These are phyloP conservation scores for Caenorhabditis sp. DNA, from an alignment of 2,888 invertebrate genomes.

Conservation along the genomic window DNA sequence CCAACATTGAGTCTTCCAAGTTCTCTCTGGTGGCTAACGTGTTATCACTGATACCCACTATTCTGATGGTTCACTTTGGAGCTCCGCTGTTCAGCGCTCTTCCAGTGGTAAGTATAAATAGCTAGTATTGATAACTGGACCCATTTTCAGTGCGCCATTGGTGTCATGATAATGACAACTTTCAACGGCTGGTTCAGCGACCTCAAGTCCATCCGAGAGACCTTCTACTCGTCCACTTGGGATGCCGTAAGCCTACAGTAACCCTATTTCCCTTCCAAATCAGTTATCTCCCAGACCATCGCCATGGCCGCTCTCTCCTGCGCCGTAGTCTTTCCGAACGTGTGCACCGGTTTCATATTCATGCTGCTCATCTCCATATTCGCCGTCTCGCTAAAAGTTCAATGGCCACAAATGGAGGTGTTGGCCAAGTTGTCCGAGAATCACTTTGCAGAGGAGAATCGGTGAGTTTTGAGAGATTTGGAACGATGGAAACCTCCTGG, in stretches of 20 bases:
- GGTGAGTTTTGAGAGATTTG: constrained; percentile 9
- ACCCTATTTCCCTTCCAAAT: not conserved
- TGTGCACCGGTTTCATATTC: constrained; percentile 63
- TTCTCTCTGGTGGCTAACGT: constrained; percentile 68
- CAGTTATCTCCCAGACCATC: constrained; percentile 39
- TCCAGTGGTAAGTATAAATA: constrained; percentile 58
- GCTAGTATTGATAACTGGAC: too few relatives aligned
- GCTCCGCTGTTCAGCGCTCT: constrained; percentile 53
- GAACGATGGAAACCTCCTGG: too few relatives aligned
- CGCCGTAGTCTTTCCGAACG: constrained; percentile 64
- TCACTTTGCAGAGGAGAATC: constrained; percentile 56
- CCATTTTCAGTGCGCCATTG: constrained; percentile 65
- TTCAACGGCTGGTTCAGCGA: constrained; percentile 66
- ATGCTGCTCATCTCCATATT: constrained; percentile 62
- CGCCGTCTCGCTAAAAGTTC: constrained; percentile 59
- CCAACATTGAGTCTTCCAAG: constrained; percentile 67
- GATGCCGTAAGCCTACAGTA: constrained; percentile 59
- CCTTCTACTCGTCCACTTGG: constrained; percentile 58
- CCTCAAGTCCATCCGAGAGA: constrained; percentile 55
- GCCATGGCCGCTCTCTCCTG: constrained; percentile 48
- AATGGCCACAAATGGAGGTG: constrained; percentile 57
- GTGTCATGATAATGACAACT: constrained; percentile 63
- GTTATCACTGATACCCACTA: constrained; percentile 41
- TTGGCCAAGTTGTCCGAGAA: constrained; percentile 51
- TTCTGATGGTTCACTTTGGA: constrained; percentile 58